phyloP scores from a whole-genome alignment of 2,888 invertebrate species.

The Dasysyrphus tricinctus region DNA sequence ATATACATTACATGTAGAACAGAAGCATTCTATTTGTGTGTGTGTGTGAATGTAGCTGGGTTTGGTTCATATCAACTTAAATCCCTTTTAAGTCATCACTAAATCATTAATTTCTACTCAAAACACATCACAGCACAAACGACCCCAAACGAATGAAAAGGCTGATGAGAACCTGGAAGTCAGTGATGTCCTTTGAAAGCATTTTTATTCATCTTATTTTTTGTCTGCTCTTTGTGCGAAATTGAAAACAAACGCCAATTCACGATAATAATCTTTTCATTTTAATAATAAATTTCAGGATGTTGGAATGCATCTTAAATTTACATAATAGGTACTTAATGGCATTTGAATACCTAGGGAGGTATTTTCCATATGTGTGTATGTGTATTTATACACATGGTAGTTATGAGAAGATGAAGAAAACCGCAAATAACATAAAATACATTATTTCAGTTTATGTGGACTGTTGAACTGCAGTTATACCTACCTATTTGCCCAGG shows the following conservation, averaged over 20 bases:
- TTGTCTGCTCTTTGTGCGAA: background rate
- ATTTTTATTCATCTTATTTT: background rate
- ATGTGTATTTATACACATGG: too few species aligned
- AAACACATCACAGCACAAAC: constrained; percentile 29
- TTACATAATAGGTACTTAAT: too few species aligned
- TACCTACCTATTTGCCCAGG: too few species aligned
- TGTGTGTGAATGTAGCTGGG: background rate
- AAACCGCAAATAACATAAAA: too few species aligned
- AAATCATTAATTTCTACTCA: constrained; percentile 67
- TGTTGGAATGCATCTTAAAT: background rate
- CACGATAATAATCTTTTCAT: constrained; percentile 26
- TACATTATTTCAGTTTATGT: too few species aligned
- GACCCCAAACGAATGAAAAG: constrained; percentile 4
- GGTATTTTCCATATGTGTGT: too few species aligned
- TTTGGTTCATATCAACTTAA: background rate
- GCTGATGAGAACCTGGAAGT: background rate
- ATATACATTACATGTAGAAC: background rate
- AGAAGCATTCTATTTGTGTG: background rate
- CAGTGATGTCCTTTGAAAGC: background rate
- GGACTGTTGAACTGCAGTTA: too few species aligned
- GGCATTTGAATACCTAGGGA: too few species aligned
- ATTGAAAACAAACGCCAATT: background rate
- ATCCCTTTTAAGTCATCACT: constrained; percentile 58
- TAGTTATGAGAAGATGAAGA: too few species aligned
- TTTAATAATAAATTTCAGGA: constrained; percentile 8